Evolutionary conservation across 2,888 invertebrate genomes (phyloP), one percentile per base, ranked within the genome.

Genomic region (Heliconius erato): DNA sequence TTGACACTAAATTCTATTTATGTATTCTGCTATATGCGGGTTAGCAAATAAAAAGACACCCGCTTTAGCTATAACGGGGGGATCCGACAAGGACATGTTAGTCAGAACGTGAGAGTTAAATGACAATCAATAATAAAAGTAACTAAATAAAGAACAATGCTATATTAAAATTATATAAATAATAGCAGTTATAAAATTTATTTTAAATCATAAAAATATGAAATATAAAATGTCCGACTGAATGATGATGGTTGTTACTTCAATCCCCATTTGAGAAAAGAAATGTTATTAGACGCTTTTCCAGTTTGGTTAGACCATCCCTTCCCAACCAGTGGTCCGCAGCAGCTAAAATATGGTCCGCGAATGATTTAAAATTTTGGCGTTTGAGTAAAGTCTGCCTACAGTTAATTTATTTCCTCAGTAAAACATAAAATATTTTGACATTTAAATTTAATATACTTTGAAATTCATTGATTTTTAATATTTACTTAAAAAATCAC

Each of bases 71-170:
- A 40, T 19, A 44, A 28, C 67, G 40, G 44, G 40, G 69, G 77
- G 77, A 44, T 78, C 44, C 77, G 28, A 78, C 67, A 78, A 78
- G 77, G 77, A 78, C 44, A 23, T 28, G 23, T 78, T 12, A 19
- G 67, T 78, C 9, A 44, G 23, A 28, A 35, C 63, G 76, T 76
- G 63, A 35, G 63, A 63, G 35, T n/a, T 35, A 63, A 5, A 63
- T 59, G 63, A 59, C 76, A 63, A 76, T 76, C 40, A 63, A 76
- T 76, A 76, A 19, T 76, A 76, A 40, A 77, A 14, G 1, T 26
- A 65, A 32, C 65, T 77, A 65, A 65, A 77, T 77, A 65, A 65
- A 77, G 40, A 35, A 77, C 65, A 65, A 59, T 77, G 16, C 40
- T 40, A 19, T n/a, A 26, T 26, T 77, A 65, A 40, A 65, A 32